Evolutionary conservation across 2,113 vertebrate genomes (phyloP), one percentile per base, ranked within the genome.

Genomic region (Sinocyclocheilus anshuiensis): DNA sequence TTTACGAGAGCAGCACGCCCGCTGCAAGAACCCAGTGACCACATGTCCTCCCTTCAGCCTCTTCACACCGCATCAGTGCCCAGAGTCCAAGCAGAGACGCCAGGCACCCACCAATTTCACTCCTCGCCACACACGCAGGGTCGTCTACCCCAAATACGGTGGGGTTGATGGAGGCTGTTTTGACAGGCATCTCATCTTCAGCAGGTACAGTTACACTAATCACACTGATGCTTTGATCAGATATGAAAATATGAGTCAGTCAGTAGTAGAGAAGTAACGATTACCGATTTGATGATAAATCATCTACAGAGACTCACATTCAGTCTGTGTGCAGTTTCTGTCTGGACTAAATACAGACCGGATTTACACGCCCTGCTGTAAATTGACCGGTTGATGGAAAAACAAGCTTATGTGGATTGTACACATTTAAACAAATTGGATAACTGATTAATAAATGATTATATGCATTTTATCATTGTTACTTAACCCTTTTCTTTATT

Each of bases 31-130:
- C 95, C 98, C 98, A 1, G 98, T 99, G 76, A 97, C 98, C 77
- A 99, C 98, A 83, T 99, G 98, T 89, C 98, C 98, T n/a, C 98
- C 97, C 33, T 99, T 99, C 93, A 99, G 97, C 88, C 97, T 99
- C 83, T 99, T 99, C 94, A 99, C 97, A 65, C 98, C 98, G 61
- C 98, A 99, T 88, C 98, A 99, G 81, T 99, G 98, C 93, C 98
- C 98, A 75, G 98, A 99, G 93, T 97, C 98, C 95, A 99, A 99
- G 93, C 98, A 99, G 94, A 97, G 98, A 93, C 96, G 98, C 63
- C 98, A 99, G 90, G 98, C 98, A 16, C 98, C 98, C 87, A 95
- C 94, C 91, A 99, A 98, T 95, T 99, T 99, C 92, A 98, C 98
- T 89, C 97, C 98, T 77, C 95, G 98, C 86, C 95, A 98, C 92